Percentiles rank a stretch among this genome's conserved stretches.
Evolutionary conservation across 2,888 invertebrate species (phyloP).

Genomic region (Oligia fasciuncula): DNA sequence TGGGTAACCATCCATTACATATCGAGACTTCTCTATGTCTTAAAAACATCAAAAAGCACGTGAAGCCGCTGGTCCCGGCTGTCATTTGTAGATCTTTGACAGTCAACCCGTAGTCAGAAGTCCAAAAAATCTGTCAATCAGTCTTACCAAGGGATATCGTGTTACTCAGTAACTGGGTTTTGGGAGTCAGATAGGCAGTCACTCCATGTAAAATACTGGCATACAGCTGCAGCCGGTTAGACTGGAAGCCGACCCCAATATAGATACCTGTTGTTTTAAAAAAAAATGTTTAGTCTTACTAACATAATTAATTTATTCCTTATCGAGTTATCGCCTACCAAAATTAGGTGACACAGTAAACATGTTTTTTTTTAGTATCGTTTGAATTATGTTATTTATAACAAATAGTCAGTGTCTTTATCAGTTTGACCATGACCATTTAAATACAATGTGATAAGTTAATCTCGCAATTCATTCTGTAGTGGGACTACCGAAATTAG

Average conservation of each 20-base stretch:
- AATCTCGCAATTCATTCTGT: neutral
- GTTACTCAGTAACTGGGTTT: neutral
- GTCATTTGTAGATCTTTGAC: neutral
- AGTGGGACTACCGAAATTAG: neutral
- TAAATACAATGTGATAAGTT: neutral
- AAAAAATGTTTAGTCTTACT: neutral
- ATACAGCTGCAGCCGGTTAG: neutral
- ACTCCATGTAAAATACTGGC: neutral
- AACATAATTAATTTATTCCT: neutral
- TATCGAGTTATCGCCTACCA: neutral
- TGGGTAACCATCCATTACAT: neutral
- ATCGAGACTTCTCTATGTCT: neutral
- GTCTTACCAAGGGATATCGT: neutral
- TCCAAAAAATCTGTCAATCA: neutral
- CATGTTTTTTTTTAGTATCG: neutral
- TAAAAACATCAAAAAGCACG: neutral
- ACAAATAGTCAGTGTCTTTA: neutral
- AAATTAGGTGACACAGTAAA: neutral
- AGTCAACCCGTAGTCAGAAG: neutral
- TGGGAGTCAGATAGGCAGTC: neutral
- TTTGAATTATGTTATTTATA: neutral
- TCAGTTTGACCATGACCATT: neutral
- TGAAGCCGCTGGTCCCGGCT: neutral
- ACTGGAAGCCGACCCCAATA: neutral
- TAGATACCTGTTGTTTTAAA: neutral